Evolutionary conservation across 2,113 vertebrate species (phyloP).

Genomic region (Nyctereutes procyonoides): DNA sequence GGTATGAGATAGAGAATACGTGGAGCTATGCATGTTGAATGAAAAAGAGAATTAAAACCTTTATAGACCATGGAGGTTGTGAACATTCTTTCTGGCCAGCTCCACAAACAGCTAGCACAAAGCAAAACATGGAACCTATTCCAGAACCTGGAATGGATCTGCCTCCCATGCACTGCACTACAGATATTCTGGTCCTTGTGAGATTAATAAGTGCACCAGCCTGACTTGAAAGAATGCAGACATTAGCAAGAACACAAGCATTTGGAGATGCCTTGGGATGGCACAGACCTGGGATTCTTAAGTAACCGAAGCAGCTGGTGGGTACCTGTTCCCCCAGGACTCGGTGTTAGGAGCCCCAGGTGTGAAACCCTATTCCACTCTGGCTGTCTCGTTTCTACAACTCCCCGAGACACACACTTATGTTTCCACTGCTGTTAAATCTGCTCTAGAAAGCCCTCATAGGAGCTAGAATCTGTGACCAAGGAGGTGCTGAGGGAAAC

Average conservation of each 20-base stretch:
- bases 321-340: fast-evolving
- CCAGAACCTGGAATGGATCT: not conserved
- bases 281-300: not conserved
- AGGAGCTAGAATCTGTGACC: not conserved
- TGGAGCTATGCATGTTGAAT: not conserved
- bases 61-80: not conserved
- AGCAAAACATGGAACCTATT: too few relatives aligned
- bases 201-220: not conserved
- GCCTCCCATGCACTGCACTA: fast-evolving
- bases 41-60: not conserved
- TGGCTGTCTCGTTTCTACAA: not conserved
- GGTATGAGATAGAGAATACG: not conserved
- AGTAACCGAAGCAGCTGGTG: not conserved
- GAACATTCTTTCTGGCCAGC: not conserved
- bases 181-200: fast-evolving
- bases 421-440: too few relatives aligned
- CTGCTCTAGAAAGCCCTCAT: not conserved
- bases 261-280: too few relatives aligned
- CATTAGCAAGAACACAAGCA: fast-evolving
- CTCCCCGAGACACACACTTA: fast-evolving
- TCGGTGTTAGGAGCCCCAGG: fast-evolving
- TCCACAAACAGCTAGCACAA: fast-evolving
- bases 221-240: not conserved
- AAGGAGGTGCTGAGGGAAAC: not conserved
- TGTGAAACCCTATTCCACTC: fast-evolving